Base-by-base conservation (phyloP, 2,113 vertebrate genomes). In the Anseranas semipalmata region DNA sequence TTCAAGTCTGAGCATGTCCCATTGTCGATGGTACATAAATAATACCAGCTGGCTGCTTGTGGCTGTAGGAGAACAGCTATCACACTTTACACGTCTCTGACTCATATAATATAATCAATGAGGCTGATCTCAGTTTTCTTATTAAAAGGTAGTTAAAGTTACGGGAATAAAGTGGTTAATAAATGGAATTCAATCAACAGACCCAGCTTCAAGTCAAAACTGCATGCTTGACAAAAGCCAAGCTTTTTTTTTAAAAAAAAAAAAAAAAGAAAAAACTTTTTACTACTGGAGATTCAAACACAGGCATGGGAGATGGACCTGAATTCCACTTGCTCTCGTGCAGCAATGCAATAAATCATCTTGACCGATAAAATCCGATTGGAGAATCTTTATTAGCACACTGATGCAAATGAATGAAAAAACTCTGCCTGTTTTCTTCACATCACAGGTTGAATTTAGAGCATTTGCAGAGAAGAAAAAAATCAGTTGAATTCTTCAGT, bases 1-100 rank as follows among this genome's bases (percentile, higher is more conserved):
- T 92, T 97, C 98, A 97, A 96, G 98, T 80, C 96, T 93, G 95
- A 96, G 95, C 97, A 95, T 96, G 97, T 92, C 95, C 93, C 41
- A 1, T 25, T 91, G 88, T 87, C 2, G 30, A 75, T 80, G 83
- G 92, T 45, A 94, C 94, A 94, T 58, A 95, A 95, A 96, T 95
- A 97, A 96, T 84, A 37, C 68, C 7, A 32, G 56, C 0, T 94
- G 94, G 89, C 92, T 92, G 81, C 94, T 97, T 95, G 97, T 79
- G 97, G 96, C 16, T 93, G 88, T 39, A 55, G 66, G 52, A 81
- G 91, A 81, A 14, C 48, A 76, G 52, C 89, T 96, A 85, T 93
- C 92, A 66, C 81, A 59, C 77, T 85, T 96, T 65, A 85, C 93
- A 70, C 0, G 2, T 87, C 81, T 78, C 83, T 96, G 90, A 92